Conservation (phyloP, 2,113 vertebrate genomes). For the Bolborhynchus lineola region DNA sequence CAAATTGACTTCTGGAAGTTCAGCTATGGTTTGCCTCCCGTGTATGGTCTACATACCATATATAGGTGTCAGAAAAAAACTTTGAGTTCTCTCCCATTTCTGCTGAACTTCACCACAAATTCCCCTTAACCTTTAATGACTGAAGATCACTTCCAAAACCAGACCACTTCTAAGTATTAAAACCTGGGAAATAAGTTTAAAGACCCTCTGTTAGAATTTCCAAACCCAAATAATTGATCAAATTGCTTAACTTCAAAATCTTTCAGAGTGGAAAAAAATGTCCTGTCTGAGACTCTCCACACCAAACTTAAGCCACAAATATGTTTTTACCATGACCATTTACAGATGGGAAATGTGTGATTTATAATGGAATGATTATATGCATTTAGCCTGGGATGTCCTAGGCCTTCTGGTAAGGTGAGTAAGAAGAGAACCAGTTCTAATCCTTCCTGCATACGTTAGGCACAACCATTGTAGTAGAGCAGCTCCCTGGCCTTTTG, state of each 20-base stretch:
- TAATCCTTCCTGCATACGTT: background rate
- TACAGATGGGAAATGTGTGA: constrained; percentile 5
- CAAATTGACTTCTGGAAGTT: background rate
- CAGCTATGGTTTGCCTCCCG: background rate
- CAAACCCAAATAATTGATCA: background rate
- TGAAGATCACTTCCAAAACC: background rate
- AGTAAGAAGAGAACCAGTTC: background rate
- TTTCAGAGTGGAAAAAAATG: background rate
- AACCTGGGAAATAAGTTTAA: background rate
- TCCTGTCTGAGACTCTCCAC: background rate
- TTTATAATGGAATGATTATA: constrained; percentile 12
- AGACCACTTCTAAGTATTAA: background rate
- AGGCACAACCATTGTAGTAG: background rate
- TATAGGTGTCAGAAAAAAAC: background rate
- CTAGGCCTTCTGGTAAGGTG: constrained; percentile 11
- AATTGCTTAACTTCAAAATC: constrained; percentile 10
- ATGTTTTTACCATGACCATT: background rate
- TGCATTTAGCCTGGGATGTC: background rate
- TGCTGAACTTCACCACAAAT: background rate
- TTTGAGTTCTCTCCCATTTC: background rate
- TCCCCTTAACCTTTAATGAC: background rate
- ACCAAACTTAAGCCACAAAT: constrained; percentile 26
- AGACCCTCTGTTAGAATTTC: background rate
- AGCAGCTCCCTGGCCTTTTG: background rate
- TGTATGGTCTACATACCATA: background rate